phyloP scores from a whole-genome alignment of 2,113 vertebrate genomes.

The Genyomyrus donnyi region DNA sequence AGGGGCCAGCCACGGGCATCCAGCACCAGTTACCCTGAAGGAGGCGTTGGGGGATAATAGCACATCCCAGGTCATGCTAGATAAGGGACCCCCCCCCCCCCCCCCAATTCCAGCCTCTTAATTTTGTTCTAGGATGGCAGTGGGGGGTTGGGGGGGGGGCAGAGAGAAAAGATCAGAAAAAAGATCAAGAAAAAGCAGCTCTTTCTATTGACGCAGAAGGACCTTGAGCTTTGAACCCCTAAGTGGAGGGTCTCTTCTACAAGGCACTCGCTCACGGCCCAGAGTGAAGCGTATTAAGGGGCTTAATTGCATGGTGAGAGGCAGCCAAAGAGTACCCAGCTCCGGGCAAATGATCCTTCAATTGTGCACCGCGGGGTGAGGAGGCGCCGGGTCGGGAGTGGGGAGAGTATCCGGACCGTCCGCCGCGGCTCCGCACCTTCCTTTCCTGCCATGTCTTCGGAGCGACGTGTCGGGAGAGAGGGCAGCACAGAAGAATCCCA shows the following conservation, averaged over 20 bases:
- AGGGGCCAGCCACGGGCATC: background rate
- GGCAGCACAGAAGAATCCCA: background rate
- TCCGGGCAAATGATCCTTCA: slow-evolving; percentile 63
- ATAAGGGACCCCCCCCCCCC: background rate
- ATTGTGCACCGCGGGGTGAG: slow-evolving; percentile 63
- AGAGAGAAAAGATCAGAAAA: background rate
- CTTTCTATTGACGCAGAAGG: slow-evolving; percentile 51
- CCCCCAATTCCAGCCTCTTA: background rate
- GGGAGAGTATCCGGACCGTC: slow-evolving; percentile 28
- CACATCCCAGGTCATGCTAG: background rate
- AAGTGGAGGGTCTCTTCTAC: slow-evolving; percentile 60
- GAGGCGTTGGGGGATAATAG: background rate
- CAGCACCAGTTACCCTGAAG: background rate
- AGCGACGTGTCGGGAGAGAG: background rate
- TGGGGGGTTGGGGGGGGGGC: background rate
- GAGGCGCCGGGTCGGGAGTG: slow-evolving; percentile 62
- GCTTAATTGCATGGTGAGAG: slow-evolving; percentile 60
- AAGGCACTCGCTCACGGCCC: slow-evolving; percentile 51
- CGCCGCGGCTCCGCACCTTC: slow-evolving; percentile 53
- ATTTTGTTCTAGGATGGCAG: background rate
- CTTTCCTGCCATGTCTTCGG: slow-evolving; percentile 40
- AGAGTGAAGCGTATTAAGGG: slow-evolving; percentile 52
- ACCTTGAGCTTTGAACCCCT: slow-evolving; percentile 49
- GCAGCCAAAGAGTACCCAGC: slow-evolving; percentile 50
- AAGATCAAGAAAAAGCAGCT: slow-evolving; percentile 13